These are phyloP conservation scores for Oryctolagus cuniculus DNA, from an alignment of 2,113 vertebrate species.

Conservation along the genomic window DNA sequence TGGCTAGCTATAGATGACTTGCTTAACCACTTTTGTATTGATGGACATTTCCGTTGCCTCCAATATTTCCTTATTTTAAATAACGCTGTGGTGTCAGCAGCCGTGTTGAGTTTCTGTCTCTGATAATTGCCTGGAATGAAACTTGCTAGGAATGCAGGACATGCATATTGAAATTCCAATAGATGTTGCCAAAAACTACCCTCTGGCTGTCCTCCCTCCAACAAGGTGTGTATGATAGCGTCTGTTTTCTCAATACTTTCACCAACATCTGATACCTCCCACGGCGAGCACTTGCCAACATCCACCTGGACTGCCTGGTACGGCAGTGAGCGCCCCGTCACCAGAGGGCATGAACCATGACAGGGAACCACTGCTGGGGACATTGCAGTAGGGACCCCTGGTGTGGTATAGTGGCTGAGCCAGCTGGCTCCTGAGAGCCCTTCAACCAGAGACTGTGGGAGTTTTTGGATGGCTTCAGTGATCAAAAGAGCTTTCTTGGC, in stretches of 20 bases:
- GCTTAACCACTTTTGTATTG: background rate
- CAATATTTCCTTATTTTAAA: background rate
- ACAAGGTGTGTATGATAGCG: fast-evolving
- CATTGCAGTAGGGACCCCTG: background rate
- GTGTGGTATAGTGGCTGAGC: background rate
- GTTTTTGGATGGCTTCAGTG: background rate
- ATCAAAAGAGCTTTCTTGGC: background rate
- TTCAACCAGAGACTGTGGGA: background rate
- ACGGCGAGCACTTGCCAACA: background rate
- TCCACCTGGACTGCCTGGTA: background rate
- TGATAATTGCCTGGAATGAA: background rate
- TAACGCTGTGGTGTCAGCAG: background rate
- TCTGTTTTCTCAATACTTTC: background rate
- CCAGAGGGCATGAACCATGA: background rate
- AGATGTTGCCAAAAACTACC: background rate
- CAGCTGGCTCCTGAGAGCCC: background rate
- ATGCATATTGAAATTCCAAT: background rate
- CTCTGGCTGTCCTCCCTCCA: background rate
- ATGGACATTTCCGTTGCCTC: background rate
- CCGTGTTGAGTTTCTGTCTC: background rate
- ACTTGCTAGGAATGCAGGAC: background rate
- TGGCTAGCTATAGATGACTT: background rate
- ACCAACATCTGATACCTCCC: background rate
- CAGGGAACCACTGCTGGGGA: background rate
- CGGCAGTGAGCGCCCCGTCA: background rate